Percentiles rank a stretch among this genome's conserved stretches.
Conservation (phyloP, 1,140 invertebrate genomes). For the Planococcus citri region DNA sequence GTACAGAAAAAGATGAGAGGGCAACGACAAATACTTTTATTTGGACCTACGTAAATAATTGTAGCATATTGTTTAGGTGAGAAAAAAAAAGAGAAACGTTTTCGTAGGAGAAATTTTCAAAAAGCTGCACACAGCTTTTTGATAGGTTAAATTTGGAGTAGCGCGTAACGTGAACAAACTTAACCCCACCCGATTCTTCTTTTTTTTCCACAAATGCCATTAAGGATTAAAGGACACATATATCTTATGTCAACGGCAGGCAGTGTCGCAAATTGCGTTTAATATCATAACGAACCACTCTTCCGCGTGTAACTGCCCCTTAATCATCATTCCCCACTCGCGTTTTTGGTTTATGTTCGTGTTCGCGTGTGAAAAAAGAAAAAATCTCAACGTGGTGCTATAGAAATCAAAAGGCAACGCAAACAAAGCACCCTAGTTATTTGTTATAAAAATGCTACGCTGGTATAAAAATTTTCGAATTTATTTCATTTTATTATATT, state of each 20-base stretch:
- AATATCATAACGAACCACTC: conserved; percentile 17
- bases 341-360: background rate
- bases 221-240: conserved; percentile 14
- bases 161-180: background rate
- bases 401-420: conserved; percentile 15
- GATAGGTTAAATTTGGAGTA: background rate
- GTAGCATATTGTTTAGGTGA: too few species aligned
- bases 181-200: background rate
- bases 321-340: conserved; percentile 8
- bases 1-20: too few species aligned
- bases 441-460: conserved; percentile 6
- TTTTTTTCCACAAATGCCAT: conserved; percentile 11
- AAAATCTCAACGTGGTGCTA: background rate
- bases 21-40: too few species aligned
- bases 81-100: too few species aligned
- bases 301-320: conserved; percentile 12
- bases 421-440: background rate
- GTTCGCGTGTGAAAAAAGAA: background rate
- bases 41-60: too few species aligned
- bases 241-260: conserved; percentile 18
- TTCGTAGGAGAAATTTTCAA: too few species aligned
- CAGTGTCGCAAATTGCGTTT: conserved; percentile 19
- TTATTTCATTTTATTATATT: background rate
- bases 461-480: background rate
- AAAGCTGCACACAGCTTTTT: background rate